A percentile compares a stretch with the other conserved stretches of the same genome.
Evolutionary conservation across 2,888 invertebrate species (phyloP).

Genomic region (Tanypteryx hageni): DNA sequence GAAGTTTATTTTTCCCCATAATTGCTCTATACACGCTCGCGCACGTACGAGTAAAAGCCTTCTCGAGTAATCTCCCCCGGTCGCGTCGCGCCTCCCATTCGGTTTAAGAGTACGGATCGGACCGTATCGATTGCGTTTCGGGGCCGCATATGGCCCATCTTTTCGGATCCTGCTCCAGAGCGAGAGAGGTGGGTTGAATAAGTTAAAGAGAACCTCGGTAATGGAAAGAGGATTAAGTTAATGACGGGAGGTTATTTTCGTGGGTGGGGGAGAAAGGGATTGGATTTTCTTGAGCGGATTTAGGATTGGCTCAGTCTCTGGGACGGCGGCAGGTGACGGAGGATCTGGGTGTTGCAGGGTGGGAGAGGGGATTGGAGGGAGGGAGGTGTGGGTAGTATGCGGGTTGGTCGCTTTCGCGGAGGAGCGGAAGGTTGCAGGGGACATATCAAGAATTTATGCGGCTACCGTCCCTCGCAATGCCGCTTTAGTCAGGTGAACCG

Average conservation of each 20-base stretch:
- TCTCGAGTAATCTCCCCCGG: too few relatives aligned
- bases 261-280: neutral
- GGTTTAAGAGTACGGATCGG: neutral
- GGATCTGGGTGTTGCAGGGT: neutral
- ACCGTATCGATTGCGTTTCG: too few relatives aligned
- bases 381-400: too few relatives aligned
- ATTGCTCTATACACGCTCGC: too few relatives aligned
- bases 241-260: neutral
- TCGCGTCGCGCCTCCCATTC: neutral
- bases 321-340: conserved; percentile 12
- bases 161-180: neutral
- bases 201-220: neutral
- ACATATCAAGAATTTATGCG: neutral
- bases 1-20: too few relatives aligned
- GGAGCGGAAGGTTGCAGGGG: neutral
- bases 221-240: conserved; percentile 10
- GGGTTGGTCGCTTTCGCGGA: neutral
- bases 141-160: neutral
- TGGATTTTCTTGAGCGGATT: neutral
- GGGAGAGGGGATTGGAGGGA: neutral
- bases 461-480: neutral
- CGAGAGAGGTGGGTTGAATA: neutral
- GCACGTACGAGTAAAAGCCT: too few relatives aligned
- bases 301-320: neutral
- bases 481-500: neutral